These are phyloP conservation scores for Calidris pugnax DNA, from an alignment of 2,113 vertebrate species.

Conservation along the genomic window DNA sequence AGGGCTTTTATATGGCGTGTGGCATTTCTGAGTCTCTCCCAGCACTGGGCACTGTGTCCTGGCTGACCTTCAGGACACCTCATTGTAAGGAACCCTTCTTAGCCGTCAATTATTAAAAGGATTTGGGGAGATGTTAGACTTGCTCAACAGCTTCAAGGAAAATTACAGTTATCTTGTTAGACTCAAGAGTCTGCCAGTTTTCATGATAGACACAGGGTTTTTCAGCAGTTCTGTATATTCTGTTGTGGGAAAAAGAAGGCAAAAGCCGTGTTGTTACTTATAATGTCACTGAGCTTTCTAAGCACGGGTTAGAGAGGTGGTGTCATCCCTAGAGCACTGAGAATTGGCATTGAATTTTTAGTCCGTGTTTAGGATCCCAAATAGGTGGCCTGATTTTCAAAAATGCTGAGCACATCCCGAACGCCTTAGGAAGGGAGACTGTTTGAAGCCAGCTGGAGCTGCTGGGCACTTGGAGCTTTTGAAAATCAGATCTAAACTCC, in stretches of 20 bases:
- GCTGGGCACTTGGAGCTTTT: not conserved
- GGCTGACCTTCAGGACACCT: not conserved
- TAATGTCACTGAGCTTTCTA: not conserved
- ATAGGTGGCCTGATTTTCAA: not conserved
- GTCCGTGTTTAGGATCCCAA: not conserved
- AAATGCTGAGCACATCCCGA: not conserved
- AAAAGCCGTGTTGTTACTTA: not conserved
- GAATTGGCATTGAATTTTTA: not conserved
- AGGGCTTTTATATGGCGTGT: not conserved
- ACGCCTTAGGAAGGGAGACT: not conserved
- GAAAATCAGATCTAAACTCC: not conserved
- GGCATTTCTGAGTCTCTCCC: not conserved
- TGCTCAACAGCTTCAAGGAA: not conserved
- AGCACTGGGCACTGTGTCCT: not conserved
- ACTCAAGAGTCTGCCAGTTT: not conserved
- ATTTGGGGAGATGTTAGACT: not conserved
- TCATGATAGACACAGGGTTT: not conserved
- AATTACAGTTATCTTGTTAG: not conserved
- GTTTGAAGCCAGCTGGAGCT: slow-evolving; percentile 15
- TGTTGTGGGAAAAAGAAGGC: not conserved
- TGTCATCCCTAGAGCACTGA: not conserved
- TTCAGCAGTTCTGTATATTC: not conserved
- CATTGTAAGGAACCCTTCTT: not conserved
- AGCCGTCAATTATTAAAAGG: not conserved
- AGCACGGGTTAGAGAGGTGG: not conserved